Conservation (phyloP, 1,140 invertebrate genomes). For the Monochamus saltuarius region DNA sequence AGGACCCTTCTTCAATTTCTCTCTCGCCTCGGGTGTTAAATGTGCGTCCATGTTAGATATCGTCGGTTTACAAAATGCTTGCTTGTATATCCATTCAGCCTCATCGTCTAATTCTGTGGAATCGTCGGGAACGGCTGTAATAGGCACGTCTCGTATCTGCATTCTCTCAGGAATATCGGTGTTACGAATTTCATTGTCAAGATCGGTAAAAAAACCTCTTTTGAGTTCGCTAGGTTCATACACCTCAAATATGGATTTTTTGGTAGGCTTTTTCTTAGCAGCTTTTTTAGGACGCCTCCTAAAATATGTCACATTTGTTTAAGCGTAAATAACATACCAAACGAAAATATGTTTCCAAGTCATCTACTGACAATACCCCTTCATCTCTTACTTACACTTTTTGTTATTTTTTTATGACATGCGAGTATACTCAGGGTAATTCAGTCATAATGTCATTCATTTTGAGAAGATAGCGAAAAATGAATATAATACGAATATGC, state of each 20-base stretch:
- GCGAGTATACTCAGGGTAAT: too few relatives aligned
- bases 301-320: constrained; percentile 6
- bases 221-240: constrained; percentile 98
- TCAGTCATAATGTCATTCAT: too few relatives aligned
- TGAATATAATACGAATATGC: too few relatives aligned
- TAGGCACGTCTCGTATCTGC: constrained; percentile 86
- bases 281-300: constrained; percentile 68
- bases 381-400: too few relatives aligned
- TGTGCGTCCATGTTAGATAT: constrained; percentile 75
- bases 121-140: constrained; percentile 77
- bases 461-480: too few relatives aligned
- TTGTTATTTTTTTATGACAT: too few relatives aligned
- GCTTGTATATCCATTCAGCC: constrained; percentile 96
- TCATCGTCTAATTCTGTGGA: constrained; percentile 91
- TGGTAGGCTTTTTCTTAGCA: constrained; percentile 73
- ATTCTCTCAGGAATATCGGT: constrained; percentile 90
- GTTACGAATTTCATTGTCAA: constrained; percentile 89
- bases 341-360: too few relatives aligned
- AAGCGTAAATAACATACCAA: too few relatives aligned
- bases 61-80: constrained; percentile 83
- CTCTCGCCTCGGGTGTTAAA: constrained; percentile 56
- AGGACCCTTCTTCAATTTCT: constrained; percentile 59
- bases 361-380: too few relatives aligned
- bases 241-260: constrained; percentile 91
- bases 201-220: constrained; percentile 91